Conservation (phyloP, 1,140 invertebrate species). For the Periplaneta americana region DNA sequence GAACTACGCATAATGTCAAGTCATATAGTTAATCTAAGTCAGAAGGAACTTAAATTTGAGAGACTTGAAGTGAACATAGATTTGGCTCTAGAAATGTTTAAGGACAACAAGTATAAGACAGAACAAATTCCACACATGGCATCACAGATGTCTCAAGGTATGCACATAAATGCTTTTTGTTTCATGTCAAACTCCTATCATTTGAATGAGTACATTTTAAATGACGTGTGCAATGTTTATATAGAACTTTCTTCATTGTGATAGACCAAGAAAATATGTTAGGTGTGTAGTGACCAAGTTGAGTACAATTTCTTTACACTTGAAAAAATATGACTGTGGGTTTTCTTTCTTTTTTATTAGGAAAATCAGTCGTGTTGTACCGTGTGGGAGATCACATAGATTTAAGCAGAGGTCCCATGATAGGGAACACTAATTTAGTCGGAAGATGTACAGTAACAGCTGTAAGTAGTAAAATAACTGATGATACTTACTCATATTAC, state of each 20-base stretch:
- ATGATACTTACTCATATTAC: too few species aligned
- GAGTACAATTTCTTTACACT: too few species aligned
- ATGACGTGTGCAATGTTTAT: neutral
- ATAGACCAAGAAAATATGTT: too few species aligned
- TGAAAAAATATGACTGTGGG: too few species aligned
- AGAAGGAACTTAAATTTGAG: conserved; percentile 61
- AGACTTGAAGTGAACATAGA: conserved; percentile 64
- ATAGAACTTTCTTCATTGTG: too few species aligned
- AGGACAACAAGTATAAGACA: conserved; percentile 76
- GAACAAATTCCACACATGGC: conserved; percentile 77
- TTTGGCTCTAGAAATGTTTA: conserved; percentile 77
- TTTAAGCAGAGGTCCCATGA: conserved; percentile 86
- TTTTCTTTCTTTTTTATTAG: conserved; percentile 27
- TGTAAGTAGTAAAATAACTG: conserved; percentile 37
- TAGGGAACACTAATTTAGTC: conserved; percentile 67
- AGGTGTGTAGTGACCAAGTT: too few species aligned
- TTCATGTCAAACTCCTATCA: neutral
- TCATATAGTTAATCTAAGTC: conserved; percentile 61
- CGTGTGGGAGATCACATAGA: conserved; percentile 81
- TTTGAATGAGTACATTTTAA: neutral
- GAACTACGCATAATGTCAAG: conserved; percentile 76
- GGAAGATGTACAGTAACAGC: conserved; percentile 68
- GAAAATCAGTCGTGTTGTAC: conserved; percentile 67
- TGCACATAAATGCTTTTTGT: neutral
- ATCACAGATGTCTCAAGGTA: neutral